Evolutionary conservation across 2,888 invertebrate species (phyloP).

Genomic region (Taphrorychus bicolor): DNA sequence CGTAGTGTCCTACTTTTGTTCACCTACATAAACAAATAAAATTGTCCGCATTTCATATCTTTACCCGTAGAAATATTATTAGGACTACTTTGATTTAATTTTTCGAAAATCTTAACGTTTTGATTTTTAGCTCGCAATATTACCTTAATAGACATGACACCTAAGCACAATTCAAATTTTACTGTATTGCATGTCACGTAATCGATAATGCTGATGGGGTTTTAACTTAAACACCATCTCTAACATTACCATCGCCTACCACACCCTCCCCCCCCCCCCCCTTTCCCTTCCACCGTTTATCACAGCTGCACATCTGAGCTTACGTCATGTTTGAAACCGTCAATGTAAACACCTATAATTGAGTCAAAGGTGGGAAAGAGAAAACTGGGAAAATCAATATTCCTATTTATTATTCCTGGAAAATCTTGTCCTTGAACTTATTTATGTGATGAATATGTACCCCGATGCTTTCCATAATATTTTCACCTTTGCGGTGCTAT

Average conservation of each 20-base stretch:
- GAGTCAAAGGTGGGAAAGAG: background rate
- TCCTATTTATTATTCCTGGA: background rate
- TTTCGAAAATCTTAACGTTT: too few species aligned
- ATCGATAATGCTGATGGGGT: too few species aligned
- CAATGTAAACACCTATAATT: background rate
- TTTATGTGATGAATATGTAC: background rate
- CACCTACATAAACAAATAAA: too few species aligned
- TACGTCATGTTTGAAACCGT: background rate
- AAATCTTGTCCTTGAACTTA: constrained; percentile 10
- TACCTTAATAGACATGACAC: too few species aligned
- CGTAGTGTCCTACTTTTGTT: background rate
- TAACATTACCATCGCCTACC: background rate
- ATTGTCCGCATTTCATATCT: background rate
- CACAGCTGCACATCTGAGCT: background rate
- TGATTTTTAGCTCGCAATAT: too few species aligned
- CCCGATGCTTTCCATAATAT: background rate
- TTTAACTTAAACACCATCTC: too few species aligned
- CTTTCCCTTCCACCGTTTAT: background rate
- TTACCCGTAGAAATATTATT: too few species aligned
- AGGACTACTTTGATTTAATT: too few species aligned
- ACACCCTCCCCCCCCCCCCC: background rate
- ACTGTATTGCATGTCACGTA: too few species aligned
- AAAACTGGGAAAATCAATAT: constrained; percentile 8
- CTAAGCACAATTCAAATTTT: too few species aligned
- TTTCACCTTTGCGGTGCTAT: background rate